A percentile compares a stretch with the other conserved stretches of the same genome.
Evolutionary conservation across 1,140 invertebrate genomes (phyloP).

Genomic region (Zaprionus nigranus): DNA sequence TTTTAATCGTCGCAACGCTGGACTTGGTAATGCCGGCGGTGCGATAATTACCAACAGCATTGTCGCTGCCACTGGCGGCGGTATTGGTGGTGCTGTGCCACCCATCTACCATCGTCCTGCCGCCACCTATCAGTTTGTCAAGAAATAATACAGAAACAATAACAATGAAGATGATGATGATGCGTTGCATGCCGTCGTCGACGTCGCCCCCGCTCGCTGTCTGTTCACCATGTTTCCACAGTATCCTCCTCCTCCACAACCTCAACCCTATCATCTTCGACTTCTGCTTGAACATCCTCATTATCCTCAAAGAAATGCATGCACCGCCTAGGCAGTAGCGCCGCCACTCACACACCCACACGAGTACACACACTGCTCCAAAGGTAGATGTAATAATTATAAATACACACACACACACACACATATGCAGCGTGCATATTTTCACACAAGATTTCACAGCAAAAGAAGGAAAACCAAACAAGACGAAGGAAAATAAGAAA

Average conservation of each 20-base stretch:
- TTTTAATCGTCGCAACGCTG: constrained; percentile 76
- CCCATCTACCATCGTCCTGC: constrained; percentile 77
- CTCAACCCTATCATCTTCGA: constrained; percentile 1
- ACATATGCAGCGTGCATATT: constrained; percentile 29
- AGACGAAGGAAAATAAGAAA: constrained; percentile 43
- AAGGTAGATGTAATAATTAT: constrained; percentile 79
- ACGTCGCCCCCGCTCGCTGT: constrained; percentile 48
- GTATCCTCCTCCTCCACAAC: constrained; percentile 46
- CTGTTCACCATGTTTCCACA: constrained; percentile 64
- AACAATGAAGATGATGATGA: constrained; percentile 8
- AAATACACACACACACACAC: constrained; percentile 43
- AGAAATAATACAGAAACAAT: constrained; percentile 81
- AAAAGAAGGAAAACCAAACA: constrained; percentile 42
- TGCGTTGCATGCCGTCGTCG: constrained; percentile 54
- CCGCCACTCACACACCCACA: constrained; percentile 28
- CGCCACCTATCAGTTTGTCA: constrained; percentile 78
- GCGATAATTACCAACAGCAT: constrained; percentile 73
- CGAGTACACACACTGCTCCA: constrained; percentile 75
- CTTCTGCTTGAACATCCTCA: constrained; percentile 6
- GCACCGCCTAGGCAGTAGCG: constrained; percentile 43
- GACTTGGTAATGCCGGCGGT: constrained; percentile 68
- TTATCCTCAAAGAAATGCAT: constrained; percentile 40
- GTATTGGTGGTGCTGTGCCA: constrained; percentile 62
- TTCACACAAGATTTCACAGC: constrained; percentile 56
- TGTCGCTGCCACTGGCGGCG: constrained; percentile 66